Evolutionary conservation across 2,113 vertebrate species (phyloP), one percentile per base, ranked within the genome.

Genomic region (Oriolus oriolus): DNA sequence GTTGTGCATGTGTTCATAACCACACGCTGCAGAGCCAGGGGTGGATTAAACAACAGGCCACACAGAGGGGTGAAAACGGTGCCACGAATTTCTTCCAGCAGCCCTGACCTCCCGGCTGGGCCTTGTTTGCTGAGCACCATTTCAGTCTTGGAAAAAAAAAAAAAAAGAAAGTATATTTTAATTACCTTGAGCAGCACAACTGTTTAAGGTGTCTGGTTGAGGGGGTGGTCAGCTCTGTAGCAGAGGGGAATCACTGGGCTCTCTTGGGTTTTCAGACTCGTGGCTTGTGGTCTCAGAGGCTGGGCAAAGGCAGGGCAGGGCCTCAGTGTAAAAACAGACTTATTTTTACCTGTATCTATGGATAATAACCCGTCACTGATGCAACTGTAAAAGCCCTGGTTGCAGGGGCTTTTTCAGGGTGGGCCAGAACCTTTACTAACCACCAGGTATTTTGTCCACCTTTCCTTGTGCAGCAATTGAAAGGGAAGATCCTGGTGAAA

Each of bases 401-500:
- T 80, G n/a, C 61, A 79, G 45, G 50, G 53, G 13, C 23, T 83
- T 23, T 24, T 64, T 57, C 20, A 52, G 39, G 28, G 6, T 19
- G 17, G 39, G 5, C 14, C 54, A 64, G 56, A 37, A 31, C 8
- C 10, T 81, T 37, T 85, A 68, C 63, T 95, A 20, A 79, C 20
- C 39, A 42, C 15, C 15, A n/a, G 11, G 17, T 77, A 0, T 84
- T 87, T 77, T 87, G 37, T 57, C 19, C 24, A 8, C n/a, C 90
- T 73, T 45, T 89, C 22, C 17, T 11, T 44, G 35, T 78, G 45
- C 85, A 99, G 99, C 98, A 99, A 96, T 93, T 99, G 86, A 99
- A 98, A 95, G 98, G 98, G 11, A 98, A 98, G 94, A 98, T 99
- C 93, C 96, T 99, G 50, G 94, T 99, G 93, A 99, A 99, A 92